Evolutionary conservation across 2,888 invertebrate genomes (phyloP), one percentile per base, ranked within the genome.

Genomic region (Sicus ferrugineus): DNA sequence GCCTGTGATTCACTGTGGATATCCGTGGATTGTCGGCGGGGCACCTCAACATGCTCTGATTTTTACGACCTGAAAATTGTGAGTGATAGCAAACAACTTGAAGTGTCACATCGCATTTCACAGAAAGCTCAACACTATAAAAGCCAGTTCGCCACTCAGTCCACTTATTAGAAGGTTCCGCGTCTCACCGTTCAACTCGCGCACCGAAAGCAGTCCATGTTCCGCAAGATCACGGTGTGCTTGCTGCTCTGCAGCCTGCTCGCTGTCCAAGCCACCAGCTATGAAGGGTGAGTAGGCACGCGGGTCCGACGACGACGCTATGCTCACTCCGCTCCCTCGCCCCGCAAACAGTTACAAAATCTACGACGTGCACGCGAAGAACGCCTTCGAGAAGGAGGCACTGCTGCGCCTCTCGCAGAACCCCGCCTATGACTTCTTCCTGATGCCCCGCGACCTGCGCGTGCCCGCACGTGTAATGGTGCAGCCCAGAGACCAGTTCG

Each of bases 401-500:
- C 19, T 56, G 19, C 28, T 26, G 54, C 42, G 38, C 5, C 42
- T 66, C 2, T 3, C 66, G 6, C 21, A 66, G 2, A 38, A 66
- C 21, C 28, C 38, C 21, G 7, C 23, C 14, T 72, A 73, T 26
- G 76, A 76, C 64, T 76, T 76, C 54, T 75, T 76, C 23, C n/a
- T 72, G 14, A 70, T 73, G 9, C 69, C 71, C 2, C 73, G 70
- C 31, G 54, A 68, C 7, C 59, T 75, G 2, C 71, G 73, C 61
- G 71, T 64, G 3, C 68, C 75, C 7, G 71, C 74, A 3, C 72
- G 74, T 23, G 74, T 77, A 4, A 72, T 77, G 73, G 72, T 78
- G 9, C 68, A 73, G n/a, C 77, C 77, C 2, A 48, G 65, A 2
- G 64, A 73, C 30, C 72, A 74, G 61, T 28, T 42, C 0, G 62